Base-by-base conservation (phyloP, 2,113 vertebrate genomes). In the Syngnathus typhle region DNA sequence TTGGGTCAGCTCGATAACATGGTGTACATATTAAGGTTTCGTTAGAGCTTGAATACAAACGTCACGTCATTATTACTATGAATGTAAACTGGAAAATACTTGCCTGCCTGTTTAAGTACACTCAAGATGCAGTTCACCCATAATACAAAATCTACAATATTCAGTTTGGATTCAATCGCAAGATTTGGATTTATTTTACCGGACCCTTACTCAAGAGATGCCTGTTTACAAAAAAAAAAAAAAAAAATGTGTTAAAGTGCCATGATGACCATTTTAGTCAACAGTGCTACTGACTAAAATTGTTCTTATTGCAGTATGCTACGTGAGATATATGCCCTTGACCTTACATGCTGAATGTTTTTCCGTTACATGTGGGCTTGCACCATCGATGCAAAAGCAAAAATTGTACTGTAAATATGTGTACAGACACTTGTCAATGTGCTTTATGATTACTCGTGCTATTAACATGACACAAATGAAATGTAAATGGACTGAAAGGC, bases 1-100 rank as follows among this genome's bases (percentile, higher is more conserved):
- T 70, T 23, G 61, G 62, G 61, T 74, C 69, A 79, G 11, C 60
- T 58, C 16, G 82, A 76, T 74, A 85, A 74, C 41, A 60, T 76
- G 69, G 67, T 88, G 87, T 88, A 87, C 70, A 85, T 86, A 88
- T 68, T 79, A 70, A 72, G 72, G 60, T 81, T 85, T 65, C 12
- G 69, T 76, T 85, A 69, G 60, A 16, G 68, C 73, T 81, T 82
- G 72, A 69, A 75, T 55, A 75, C 52, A 70, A 74, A 72, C 61
- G 43, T 67, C 60, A 68, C 69, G 44, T 75, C 62, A 38, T 44
- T 62, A n/a, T n/a, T n/a, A n/a, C n/a, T n/a, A 43, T 61, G 56
- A 58, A 72, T 67, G 54, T 74, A 66, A 43, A 62, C 27, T 60
- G 41, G 12, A 38, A 44, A 61, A 23, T 13, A 61, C 21, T 21